A percentile compares a stretch with the other conserved stretches of the same genome.
Conservation (phyloP, 2,888 invertebrate species). For the Habroteleia sp. region DNA sequence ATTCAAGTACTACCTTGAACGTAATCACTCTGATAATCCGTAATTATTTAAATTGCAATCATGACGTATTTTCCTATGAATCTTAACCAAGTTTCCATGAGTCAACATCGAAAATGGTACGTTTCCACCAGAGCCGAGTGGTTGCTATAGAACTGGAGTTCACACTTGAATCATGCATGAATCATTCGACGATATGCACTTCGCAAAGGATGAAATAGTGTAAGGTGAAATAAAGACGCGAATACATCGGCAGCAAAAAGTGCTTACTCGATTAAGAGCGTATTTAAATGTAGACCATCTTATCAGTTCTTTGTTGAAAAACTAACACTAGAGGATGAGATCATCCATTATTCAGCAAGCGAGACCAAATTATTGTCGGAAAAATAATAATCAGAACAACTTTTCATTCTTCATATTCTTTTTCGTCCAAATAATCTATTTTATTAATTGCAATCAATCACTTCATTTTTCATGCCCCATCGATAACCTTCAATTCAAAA, state of each 20-base stretch:
- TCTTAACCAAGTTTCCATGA: slow-evolving; percentile 36
- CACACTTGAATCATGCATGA: slow-evolving; percentile 55
- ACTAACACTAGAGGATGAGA: slow-evolving; percentile 28
- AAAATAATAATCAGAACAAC: slow-evolving; percentile 2
- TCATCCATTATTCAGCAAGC: slow-evolving; percentile 51
- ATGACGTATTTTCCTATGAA: slow-evolving; percentile 39
- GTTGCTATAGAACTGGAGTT: slow-evolving; percentile 24
- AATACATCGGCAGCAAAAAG: slow-evolving; percentile 55
- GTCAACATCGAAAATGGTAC: slow-evolving; percentile 55
- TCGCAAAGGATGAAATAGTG: slow-evolving; percentile 43
- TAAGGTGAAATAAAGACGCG: slow-evolving; percentile 58
- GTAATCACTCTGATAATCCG: slow-evolving; percentile 33
- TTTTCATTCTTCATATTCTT: neutral
- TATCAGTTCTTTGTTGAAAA: slow-evolving; percentile 59
- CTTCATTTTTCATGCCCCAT: no score
- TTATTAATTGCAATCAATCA: no score
- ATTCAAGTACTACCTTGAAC: slow-evolving; percentile 18
- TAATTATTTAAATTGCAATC: slow-evolving; percentile 48
- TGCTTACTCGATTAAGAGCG: slow-evolving; percentile 47
- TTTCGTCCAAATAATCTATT: no score
- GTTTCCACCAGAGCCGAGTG: slow-evolving; percentile 26
- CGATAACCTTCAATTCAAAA: no score
- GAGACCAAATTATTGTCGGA: slow-evolving; percentile 28
- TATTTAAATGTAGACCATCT: slow-evolving; percentile 57
- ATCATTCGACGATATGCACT: slow-evolving; percentile 44